Evolutionary conservation across 1,140 invertebrate species (phyloP).

Genomic region (Forficula auricularia): DNA sequence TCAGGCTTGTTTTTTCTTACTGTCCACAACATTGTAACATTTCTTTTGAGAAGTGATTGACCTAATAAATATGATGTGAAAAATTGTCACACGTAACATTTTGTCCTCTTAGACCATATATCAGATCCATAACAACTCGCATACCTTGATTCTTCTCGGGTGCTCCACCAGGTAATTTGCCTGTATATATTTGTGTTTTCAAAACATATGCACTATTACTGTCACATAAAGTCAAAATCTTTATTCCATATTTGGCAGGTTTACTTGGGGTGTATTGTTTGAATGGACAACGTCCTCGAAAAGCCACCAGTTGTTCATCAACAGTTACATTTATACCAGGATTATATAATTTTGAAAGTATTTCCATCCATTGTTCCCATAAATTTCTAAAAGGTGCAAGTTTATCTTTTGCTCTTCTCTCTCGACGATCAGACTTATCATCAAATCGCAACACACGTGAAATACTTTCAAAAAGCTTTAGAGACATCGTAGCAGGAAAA

Average conservation of each 20-base stretch:
- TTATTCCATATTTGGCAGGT: constrained; percentile 18
- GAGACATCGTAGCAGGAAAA: constrained; percentile 19
- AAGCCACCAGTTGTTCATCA: constrained; percentile 21
- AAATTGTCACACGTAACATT: no score
- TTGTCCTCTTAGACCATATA: no score
- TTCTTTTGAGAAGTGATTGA: no score
- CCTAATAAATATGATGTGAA: no score
- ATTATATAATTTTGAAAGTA: constrained; percentile 10
- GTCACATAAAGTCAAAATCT: constrained; percentile 16
- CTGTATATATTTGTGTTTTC: no score
- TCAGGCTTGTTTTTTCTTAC: no score
- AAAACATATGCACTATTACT: constrained; percentile 14
- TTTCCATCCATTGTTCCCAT: background rate
- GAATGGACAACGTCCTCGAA: constrained; percentile 20
- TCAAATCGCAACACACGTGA: constrained; percentile 16
- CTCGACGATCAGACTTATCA: constrained; percentile 13
- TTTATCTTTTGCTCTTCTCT: constrained; percentile 1
- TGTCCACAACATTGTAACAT: no score
- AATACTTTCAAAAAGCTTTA: constrained; percentile 21
- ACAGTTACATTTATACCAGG: constrained; percentile 14
- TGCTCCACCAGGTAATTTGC: no score
- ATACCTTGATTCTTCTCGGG: no score
- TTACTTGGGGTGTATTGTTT: constrained; percentile 22
- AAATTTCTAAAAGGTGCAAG: background rate
- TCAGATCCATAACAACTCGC: no score